Evolutionary conservation across 2,888 invertebrate species (phyloP), one percentile per base, ranked within the genome.

Genomic region (Alloplasta piceator): DNA sequence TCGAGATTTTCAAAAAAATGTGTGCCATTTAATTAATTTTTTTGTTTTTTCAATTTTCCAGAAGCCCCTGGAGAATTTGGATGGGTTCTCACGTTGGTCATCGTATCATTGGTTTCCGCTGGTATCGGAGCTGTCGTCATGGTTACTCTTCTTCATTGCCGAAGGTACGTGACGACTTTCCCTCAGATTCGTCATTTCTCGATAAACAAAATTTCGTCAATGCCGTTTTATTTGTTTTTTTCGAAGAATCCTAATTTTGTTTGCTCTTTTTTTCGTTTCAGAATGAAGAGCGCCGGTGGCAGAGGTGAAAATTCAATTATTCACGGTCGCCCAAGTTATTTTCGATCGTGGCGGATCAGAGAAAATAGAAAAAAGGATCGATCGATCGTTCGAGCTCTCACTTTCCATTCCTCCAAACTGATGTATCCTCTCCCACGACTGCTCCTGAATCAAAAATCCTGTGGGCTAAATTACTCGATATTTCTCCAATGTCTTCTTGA

Each of bases 111-210:
- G 86, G 93, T 95, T 87, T 96, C 96, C 77, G 96, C 96, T 80
- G 93, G 95, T 78, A 93, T 96, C 86, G 96, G 96, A 80, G 96
- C 96, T 84, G 94, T 95, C 87, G 93, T 96, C 84, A 96, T 96
- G 96, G 94, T 96, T 89, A 94, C 95, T 86, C 94, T 95, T 63
- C 93, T 95, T 76, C 95, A 95, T 89, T 96, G 95, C 91, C 93
- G 94, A 92, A 94, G 94, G 94, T 94, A 91, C 91, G 93, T 64
- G 16, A 46, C 39, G 9, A 0, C 26, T 26, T 26, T 26, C 26
- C 26, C 26, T 26, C 26, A 26, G 26, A 2, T 26, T 26, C 9
- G 14, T 9, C 6, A 16, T 26, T 46, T 38, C 5, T 60, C 39
- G 39, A 39, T 60, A 9, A 12, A 60, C 0, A n/a, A 39, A 14